Evolutionary conservation across 2,888 invertebrate genomes (phyloP).

Genomic region (Cryptophagus acutangulus): DNA sequence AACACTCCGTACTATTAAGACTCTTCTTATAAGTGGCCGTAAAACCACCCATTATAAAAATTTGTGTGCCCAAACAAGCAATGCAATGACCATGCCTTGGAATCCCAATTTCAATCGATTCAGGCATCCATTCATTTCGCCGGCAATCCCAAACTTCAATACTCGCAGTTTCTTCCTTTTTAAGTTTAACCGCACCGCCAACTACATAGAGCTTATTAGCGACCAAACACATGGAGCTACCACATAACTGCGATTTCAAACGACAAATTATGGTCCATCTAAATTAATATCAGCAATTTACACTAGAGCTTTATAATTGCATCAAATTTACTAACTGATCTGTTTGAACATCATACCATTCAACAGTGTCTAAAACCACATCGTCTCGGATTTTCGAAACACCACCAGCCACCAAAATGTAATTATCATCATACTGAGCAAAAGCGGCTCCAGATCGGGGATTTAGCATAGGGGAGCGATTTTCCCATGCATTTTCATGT

Average conservation of each 20-base stretch:
- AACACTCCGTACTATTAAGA: constrained; percentile 62
- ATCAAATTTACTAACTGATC: constrained; percentile 50
- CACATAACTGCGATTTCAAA: constrained; percentile 54
- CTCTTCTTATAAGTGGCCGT: constrained; percentile 62
- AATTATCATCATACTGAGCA: constrained; percentile 55
- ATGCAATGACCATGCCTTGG: constrained; percentile 63
- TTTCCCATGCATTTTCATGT: constrained; percentile 54
- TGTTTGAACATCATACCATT: constrained; percentile 59
- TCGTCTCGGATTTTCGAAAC: constrained; percentile 55
- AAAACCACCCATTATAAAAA: constrained; percentile 62
- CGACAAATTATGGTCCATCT: constrained; percentile 57
- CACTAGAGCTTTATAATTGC: constrained; percentile 1
- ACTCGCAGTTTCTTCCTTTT: constrained; percentile 46
- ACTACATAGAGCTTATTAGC: constrained; percentile 60
- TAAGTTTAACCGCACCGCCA: constrained; percentile 54
- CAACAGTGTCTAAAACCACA: constrained; percentile 56
- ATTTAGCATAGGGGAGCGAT: constrained; percentile 55
- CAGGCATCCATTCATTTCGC: constrained; percentile 53
- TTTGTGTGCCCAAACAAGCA: constrained; percentile 59
- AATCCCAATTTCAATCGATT: constrained; percentile 56
- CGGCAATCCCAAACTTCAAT: constrained; percentile 60
- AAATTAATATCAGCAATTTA: constrained; percentile 12
- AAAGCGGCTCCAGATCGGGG: constrained; percentile 60
- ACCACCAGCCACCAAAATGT: constrained; percentile 71
- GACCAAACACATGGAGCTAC: constrained; percentile 51